These are phyloP conservation scores for Pristionchus entomophagus DNA, from an alignment of 2,888 invertebrate genomes.

Conservation along the genomic window DNA sequence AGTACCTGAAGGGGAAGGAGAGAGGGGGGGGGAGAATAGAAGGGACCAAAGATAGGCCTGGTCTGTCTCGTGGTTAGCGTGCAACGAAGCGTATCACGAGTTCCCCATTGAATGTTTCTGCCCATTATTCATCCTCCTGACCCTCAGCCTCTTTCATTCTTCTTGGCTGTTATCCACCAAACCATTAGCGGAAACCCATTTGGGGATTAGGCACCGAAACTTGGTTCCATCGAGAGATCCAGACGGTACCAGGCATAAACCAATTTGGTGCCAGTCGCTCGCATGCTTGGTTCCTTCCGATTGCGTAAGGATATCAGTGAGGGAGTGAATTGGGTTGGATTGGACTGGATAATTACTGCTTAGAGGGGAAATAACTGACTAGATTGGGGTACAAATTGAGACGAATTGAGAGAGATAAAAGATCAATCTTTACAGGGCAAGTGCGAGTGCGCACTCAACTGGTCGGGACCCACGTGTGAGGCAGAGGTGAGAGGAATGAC, in stretches of 20 bases:
- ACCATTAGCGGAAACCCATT: conserved; percentile 27
- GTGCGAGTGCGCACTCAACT: conserved; percentile 43
- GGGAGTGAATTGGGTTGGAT: conserved; percentile 1
- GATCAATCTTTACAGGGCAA: conserved; percentile 32
- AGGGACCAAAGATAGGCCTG: conserved; percentile 20
- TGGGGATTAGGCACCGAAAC: not conserved
- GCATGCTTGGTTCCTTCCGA: too few species aligned
- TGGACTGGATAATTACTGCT: conserved; percentile 31
- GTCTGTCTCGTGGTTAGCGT: not conserved
- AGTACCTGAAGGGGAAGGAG: not conserved
- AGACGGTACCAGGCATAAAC: not conserved
- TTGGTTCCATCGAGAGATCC: not conserved
- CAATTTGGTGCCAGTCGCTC: not conserved
- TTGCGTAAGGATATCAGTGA: conserved; percentile 26
- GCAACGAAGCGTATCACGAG: not conserved
- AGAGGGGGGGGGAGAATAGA: not conserved
- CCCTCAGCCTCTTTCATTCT: not conserved
- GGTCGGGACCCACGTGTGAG: conserved; percentile 19
- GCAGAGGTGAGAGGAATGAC: conserved; percentile 7
- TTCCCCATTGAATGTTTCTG: conserved; percentile 32
- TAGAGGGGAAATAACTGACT: conserved; percentile 5
- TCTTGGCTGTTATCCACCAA: not conserved
- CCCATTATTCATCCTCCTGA: conserved; percentile 25
- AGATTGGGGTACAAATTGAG: not conserved
- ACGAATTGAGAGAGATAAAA: conserved; percentile 10